phyloP scores from a whole-genome alignment of 1,140 invertebrate genomes.

The Zaprionus vittiger region DNA sequence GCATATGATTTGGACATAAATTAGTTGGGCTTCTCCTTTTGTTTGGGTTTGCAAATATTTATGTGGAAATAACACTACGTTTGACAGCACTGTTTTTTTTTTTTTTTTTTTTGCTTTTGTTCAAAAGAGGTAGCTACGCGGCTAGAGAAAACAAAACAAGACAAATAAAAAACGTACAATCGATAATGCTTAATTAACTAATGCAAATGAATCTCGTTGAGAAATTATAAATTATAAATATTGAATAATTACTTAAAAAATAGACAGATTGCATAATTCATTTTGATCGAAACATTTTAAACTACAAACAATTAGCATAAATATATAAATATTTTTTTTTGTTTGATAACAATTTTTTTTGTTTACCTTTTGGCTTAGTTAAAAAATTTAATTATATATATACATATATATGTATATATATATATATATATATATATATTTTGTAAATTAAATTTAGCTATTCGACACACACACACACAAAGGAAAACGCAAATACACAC shows the following conservation, averaged over 20 bases:
- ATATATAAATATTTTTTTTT: background rate
- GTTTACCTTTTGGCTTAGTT: background rate
- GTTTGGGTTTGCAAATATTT: constrained; percentile 5
- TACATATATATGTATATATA: background rate
- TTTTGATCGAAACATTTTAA: background rate
- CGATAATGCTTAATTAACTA: constrained; percentile 21
- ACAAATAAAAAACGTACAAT: constrained; percentile 27
- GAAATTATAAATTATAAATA: constrained; percentile 5
- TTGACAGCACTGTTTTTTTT: constrained; percentile 40
- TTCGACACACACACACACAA: constrained; percentile 11
- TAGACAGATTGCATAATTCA: background rate
- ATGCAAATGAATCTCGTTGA: background rate
- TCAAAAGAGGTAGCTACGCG: constrained; percentile 15
- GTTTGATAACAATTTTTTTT: background rate
- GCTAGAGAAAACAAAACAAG: constrained; percentile 29
- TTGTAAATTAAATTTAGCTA: constrained; percentile 18
- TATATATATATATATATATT: background rate
- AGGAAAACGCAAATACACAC: background rate
- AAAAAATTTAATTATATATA: constrained; percentile 3
- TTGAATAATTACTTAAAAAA: constrained; percentile 6
- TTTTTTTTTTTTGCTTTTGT: background rate
- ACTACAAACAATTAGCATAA: constrained; percentile 4
- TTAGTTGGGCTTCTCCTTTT: constrained; percentile 37
- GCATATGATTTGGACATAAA: constrained; percentile 38
- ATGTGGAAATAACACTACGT: constrained; percentile 26